These are phyloP conservation scores for Manacus vitellinus DNA, from an alignment of 2,113 vertebrate species.

Conservation along the genomic window DNA sequence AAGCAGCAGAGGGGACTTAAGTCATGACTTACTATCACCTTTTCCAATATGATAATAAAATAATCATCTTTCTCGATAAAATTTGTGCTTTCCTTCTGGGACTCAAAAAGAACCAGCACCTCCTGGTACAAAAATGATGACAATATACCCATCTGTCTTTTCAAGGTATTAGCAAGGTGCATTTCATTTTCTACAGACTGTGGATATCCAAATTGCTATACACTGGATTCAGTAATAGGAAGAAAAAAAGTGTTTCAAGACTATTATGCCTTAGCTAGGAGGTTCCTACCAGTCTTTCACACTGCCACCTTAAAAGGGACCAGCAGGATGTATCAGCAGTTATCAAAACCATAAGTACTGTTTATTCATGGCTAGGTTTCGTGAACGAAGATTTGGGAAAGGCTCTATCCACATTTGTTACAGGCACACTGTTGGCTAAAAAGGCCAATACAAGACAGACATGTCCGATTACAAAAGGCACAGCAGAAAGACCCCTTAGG, in stretches of 20 bases:
- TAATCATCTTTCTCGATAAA: neutral
- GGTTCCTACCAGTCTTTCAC: neutral
- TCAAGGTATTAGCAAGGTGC: neutral
- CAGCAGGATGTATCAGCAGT: neutral
- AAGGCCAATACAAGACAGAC: no score
- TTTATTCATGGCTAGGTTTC: no score
- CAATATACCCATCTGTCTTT: neutral
- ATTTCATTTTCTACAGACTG: neutral
- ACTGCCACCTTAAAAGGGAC: neutral
- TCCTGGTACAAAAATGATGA: neutral
- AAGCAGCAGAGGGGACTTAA: neutral
- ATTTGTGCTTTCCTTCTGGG: neutral
- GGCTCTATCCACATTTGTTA: no score
- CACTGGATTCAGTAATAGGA: neutral
- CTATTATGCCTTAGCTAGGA: neutral
- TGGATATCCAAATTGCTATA: neutral
- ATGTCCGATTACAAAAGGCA: no score
- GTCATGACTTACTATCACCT: neutral
- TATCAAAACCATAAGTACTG: rapidly evolving
- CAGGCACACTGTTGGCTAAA: no score
- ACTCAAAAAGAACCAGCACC: neutral
- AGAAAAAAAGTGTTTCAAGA: neutral
- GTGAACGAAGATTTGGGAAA: no score
- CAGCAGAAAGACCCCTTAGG: no score
- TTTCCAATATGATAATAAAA: neutral